Conservation (phyloP, 2,797 vertebrate genomes). For the Sciurus vulgaris region DNA sequence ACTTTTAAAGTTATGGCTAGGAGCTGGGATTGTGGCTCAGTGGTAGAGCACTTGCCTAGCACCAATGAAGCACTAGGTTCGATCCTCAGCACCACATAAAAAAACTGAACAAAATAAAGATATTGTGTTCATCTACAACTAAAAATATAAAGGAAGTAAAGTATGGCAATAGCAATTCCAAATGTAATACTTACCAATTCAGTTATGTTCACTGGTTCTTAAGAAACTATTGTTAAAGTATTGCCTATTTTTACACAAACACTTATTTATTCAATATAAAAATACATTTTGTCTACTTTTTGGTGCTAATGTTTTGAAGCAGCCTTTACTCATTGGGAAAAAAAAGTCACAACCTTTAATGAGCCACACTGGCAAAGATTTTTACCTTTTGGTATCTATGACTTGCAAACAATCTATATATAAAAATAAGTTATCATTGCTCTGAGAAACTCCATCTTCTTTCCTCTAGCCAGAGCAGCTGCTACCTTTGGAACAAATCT, state of each 20-base stretch:
- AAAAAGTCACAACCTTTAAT: constrained; percentile 29
- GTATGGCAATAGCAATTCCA: not conserved
- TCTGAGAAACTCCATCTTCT: not conserved
- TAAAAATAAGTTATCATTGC: constrained; percentile 18
- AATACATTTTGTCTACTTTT: not conserved
- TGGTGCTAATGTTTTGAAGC: constrained; percentile 31
- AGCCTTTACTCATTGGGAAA: not conserved
- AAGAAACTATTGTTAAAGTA: constrained; percentile 26
- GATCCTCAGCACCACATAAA: too few species aligned
- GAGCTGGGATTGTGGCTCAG: too few species aligned
- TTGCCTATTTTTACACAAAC: not conserved
- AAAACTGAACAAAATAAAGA: too few species aligned
- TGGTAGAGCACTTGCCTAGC: too few species aligned
- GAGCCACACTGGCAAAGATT: not conserved
- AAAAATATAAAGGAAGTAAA: too few species aligned
- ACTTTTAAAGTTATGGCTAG: not conserved
- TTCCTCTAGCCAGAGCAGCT: not conserved
- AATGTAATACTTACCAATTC: constrained; percentile 20
- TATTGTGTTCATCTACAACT: too few species aligned
- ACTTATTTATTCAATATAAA: too few species aligned
- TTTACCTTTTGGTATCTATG: not conserved
- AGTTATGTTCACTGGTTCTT: not conserved
- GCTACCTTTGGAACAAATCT: not conserved
- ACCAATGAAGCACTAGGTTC: too few species aligned
- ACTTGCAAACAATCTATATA: not conserved